Conservation (phyloP, 1,140 invertebrate species). For the Apis laboriosa region DNA sequence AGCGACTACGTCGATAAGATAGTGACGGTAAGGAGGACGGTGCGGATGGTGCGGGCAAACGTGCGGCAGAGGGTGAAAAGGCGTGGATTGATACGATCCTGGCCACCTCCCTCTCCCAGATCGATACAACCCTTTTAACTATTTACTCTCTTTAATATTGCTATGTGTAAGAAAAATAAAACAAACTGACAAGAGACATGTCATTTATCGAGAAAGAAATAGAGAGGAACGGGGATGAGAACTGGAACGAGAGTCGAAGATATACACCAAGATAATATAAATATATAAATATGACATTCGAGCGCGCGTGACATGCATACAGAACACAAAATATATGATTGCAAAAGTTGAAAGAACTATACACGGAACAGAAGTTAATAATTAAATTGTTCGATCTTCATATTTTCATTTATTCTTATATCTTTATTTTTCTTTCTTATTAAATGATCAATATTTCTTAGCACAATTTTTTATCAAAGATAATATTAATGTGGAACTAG, state of each 20-base stretch:
- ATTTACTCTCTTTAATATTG: conserved; percentile 73
- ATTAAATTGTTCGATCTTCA: background rate
- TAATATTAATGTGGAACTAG: background rate
- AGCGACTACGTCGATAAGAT: background rate
- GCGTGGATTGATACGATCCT: conserved; percentile 56
- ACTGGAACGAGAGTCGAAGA: conserved; percentile 24
- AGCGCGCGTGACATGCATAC: conserved; percentile 18
- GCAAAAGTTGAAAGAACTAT: conserved; percentile 13
- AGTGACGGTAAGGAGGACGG: background rate
- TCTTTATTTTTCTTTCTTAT: background rate
- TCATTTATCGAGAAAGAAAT: conserved; percentile 57
- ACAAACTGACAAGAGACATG: conserved; percentile 61
- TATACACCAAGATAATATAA: conserved; percentile 16
- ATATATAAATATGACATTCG: conserved; percentile 29
- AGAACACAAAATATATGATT: background rate
- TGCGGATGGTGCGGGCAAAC: conserved; percentile 49
- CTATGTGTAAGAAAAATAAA: conserved; percentile 67
- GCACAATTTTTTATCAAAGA: background rate
- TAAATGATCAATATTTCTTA: background rate
- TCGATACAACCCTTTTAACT: conserved; percentile 70
- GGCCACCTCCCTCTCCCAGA: conserved; percentile 50
- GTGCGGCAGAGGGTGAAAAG: conserved; percentile 64
- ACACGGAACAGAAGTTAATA: background rate
- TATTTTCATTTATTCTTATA: background rate
- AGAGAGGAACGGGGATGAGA: conserved; percentile 21